Evolutionary conservation across 2,797 vertebrate species (phyloP).

Genomic region (Melanogrammus aeglefinus): DNA sequence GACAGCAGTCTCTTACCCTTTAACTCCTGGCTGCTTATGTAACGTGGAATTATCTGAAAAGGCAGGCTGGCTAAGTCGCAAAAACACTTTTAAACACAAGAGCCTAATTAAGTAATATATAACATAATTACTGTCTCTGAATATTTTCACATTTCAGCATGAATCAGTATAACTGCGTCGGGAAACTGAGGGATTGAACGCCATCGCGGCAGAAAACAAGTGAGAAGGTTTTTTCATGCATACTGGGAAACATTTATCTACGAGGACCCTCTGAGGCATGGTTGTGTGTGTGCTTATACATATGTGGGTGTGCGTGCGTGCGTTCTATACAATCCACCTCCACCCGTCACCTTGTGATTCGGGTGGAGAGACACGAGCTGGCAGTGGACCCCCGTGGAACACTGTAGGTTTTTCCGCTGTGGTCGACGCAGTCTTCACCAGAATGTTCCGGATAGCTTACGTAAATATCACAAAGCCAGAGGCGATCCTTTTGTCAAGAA

Average conservation of each 20-base stretch:
- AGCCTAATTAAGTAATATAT: conserved; percentile 25
- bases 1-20: not conserved
- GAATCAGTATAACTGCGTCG: conserved; percentile 20
- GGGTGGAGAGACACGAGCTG: too few species aligned
- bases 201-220: conserved; percentile 1
- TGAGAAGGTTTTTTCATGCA: conserved; percentile 28
- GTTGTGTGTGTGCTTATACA: not conserved
- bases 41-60: conserved; percentile 17
- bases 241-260: conserved; percentile 7
- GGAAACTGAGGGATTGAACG: conserved; percentile 14
- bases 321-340: too few species aligned
- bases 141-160: not conserved
- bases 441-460: too few species aligned
- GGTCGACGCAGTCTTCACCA: too few species aligned
- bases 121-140: conserved; percentile 10
- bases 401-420: too few species aligned
- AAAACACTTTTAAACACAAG: conserved; percentile 20
- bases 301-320: too few species aligned
- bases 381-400: too few species aligned
- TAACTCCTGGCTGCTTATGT: conserved; percentile 4
- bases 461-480: too few species aligned
- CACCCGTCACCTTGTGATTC: too few species aligned
- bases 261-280: not conserved
- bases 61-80: conserved; percentile 1
- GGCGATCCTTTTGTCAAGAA: too few species aligned